Base-by-base conservation (phyloP, 2,113 vertebrate species). In the Bubo bubo region DNA sequence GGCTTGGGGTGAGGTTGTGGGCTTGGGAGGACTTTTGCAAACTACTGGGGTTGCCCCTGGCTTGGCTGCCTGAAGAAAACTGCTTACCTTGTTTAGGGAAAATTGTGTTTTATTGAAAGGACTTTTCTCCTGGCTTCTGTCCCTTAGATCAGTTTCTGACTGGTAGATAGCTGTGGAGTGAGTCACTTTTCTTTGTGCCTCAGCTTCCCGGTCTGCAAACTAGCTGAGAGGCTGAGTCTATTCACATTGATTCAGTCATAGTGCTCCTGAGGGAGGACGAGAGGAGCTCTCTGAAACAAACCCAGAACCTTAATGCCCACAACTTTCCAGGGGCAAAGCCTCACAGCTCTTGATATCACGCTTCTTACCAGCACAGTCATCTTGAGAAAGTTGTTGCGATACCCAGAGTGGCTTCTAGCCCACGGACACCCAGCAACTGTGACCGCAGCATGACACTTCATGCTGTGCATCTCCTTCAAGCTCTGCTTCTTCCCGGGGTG, bases 131-230 rank as follows among this genome's bases (percentile, higher is more conserved):
- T 73, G 37, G 14, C 41, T 88, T 60, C 68, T 84, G 37, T 56
- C 41, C n/a, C 60, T 59, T 58, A 86, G 72, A 58, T 0, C 22
- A 21, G 26, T 67, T 95, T 93, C 74, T 95, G 79, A 50, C 63
- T 37, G 64, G 47, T 41, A 86, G 55, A 52, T 35, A 85, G 27
- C 66, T 77, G 16, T 26, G 43, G 16, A 52, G 35, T 81, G 70
- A 90, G 63, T 93, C 55, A 77, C 59, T 59, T 73, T 56, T 64
- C 43, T 68, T 53, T 3, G 1, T 93, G 88, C 63, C 82, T 95
- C 92, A 63, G 81, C 94, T 97, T 86, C 71, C 30, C n/a, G 58
- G n/a, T 18, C 49, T 30, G 49, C 80, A 92, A 81, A 60, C 43
- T 49, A 37, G 19, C 67, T 52, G 52, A 67, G 24, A 86, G 59